Evolutionary conservation across 2,113 vertebrate species (phyloP), one percentile per base, ranked within the genome.

Genomic region (Oriolus oriolus): DNA sequence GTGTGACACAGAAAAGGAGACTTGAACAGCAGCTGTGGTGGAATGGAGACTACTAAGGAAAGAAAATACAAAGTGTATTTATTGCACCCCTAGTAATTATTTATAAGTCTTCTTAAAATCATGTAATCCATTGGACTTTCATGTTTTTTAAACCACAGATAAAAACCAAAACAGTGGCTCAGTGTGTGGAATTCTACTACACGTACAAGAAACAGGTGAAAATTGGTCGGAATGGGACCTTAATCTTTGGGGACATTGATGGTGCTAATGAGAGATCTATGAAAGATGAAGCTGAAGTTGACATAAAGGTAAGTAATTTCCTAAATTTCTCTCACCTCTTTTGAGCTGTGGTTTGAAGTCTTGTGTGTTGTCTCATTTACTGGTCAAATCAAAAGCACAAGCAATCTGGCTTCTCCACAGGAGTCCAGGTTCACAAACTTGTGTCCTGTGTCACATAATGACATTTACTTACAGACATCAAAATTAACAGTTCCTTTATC

Each of bases 121-220:
- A 16, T 35, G 10, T 63, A 73, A 80, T 83, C 14, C 23, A 35
- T 35, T 77, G 68, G n/a, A 80, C 27, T 59, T 63, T 2, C 20
- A 9, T 90, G n/a, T 41, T 75, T 87, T 88, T 87, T 88, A 22
- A 94, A 94, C 27, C 59, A 33, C 95, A 99, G 99, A 99, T 99
- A 95, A 98, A 98, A 97, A 99, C 99, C 45, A 99, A 99, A 98
- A 99, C 99, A 0, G 99, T 99, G 97, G 98, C 99, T 28, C 99
- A 99, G 96, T 99, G 99, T 45, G 99, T 99, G 88, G 99, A 99
- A 97, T 99, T 99, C 96, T 99, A 99, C 97, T 99, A 99, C 96
- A 99, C 99, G 2, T 99, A 99, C 90, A 99, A 99, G 97, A 99
- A 99, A 84, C 99, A 99, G 60, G 99, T 99, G 91, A 99, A 99